phyloP scores from a whole-genome alignment of 2,888 invertebrate genomes.

The Acheta domesticus region DNA sequence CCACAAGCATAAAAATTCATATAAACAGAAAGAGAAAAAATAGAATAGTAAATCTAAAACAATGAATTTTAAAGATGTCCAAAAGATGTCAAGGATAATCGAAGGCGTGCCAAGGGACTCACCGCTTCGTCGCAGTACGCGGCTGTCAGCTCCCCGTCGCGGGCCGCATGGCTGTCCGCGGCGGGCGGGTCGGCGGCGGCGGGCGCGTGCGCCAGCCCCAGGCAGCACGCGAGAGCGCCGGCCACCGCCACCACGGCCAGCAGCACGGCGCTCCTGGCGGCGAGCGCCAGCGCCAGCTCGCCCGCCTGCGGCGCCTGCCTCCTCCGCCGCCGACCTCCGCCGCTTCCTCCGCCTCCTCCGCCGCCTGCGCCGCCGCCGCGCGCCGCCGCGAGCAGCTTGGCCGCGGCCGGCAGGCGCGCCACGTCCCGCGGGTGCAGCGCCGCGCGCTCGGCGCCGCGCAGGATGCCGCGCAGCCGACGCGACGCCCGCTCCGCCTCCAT shows the following conservation, averaged over 20 bases:
- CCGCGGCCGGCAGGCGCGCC: slow-evolving; percentile 30
- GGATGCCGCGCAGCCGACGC: slow-evolving; percentile 31
- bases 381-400: slow-evolving; percentile 28
- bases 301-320: not conserved
- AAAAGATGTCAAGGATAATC: too few relatives aligned
- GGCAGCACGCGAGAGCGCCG: not conserved
- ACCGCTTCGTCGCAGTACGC: slow-evolving; percentile 33
- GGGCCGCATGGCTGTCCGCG: not conserved
- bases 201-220: not conserved
- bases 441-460: slow-evolving; percentile 28
- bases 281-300: not conserved
- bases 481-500: slow-evolving; percentile 42
- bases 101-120: not conserved
- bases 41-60: too few relatives aligned
- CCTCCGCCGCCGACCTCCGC: slow-evolving; percentile 4
- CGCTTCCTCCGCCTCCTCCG: too few relatives aligned
- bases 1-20: too few relatives aligned
- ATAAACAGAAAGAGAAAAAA: too few relatives aligned
- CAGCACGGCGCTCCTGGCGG: not conserved
- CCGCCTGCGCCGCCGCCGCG: slow-evolving; percentile 23
- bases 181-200: not conserved
- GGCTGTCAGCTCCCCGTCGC: not conserved
- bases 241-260: not conserved
- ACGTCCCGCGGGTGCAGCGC: slow-evolving; percentile 29
- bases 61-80: too few relatives aligned